Conservation (phyloP, 2,113 vertebrate genomes). For the Nycticebus coucang region DNA sequence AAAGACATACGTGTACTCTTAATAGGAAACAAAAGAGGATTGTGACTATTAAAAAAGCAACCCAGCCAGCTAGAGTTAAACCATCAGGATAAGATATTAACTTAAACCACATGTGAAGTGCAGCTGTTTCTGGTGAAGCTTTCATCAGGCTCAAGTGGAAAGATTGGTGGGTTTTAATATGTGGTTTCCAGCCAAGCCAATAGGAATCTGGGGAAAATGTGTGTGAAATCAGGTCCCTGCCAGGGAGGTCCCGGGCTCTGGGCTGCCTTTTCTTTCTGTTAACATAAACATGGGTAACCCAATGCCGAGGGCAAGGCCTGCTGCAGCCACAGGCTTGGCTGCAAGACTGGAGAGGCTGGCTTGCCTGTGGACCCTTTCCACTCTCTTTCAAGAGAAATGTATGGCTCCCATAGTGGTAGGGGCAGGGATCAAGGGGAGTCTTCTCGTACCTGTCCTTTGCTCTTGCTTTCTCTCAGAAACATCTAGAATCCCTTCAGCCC, state of each 20-base stretch:
- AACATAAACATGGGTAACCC: slow-evolving; percentile 74
- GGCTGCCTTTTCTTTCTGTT: slow-evolving; percentile 77
- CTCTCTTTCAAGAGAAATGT: neutral
- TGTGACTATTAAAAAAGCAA: slow-evolving; percentile 83
- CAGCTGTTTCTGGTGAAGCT: slow-evolving; percentile 88
- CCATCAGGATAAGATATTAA: slow-evolving; percentile 84
- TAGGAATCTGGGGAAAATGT: slow-evolving; percentile 87
- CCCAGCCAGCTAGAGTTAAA: slow-evolving; percentile 85
- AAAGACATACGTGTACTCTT: slow-evolving; percentile 72
- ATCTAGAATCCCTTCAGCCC: slow-evolving; percentile 32
- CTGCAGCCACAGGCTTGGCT: slow-evolving; percentile 22
- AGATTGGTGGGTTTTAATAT: slow-evolving; percentile 91
- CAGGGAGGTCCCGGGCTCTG: slow-evolving; percentile 75
- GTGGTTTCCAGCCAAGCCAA: slow-evolving; percentile 87
- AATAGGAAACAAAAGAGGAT: slow-evolving; percentile 81
- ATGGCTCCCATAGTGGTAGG: neutral
- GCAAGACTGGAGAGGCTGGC: neutral
- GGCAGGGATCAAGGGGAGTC: neutral
- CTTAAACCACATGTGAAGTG: slow-evolving; percentile 87
- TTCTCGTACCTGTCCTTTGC: neutral
- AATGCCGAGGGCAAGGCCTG: slow-evolving; percentile 66
- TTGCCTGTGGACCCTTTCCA: neutral
- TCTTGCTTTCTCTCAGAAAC: neutral
- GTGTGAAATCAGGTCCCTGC: slow-evolving; percentile 85
- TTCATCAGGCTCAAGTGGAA: slow-evolving; percentile 88